These are phyloP conservation scores for Acronicta psi DNA, from an alignment of 2,888 invertebrate species.

Conservation along the genomic window DNA sequence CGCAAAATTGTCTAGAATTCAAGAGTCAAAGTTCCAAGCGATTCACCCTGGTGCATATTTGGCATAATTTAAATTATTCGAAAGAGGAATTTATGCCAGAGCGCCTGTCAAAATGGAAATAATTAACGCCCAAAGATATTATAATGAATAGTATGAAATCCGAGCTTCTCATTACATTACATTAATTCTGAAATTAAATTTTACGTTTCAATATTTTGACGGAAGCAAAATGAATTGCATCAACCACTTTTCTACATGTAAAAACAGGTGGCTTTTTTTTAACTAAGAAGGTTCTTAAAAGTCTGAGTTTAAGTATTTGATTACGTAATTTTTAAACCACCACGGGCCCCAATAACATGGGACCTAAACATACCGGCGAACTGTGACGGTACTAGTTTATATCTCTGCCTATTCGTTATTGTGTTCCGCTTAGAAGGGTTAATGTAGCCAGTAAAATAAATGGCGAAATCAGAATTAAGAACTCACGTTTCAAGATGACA, in stretches of 20 bases:
- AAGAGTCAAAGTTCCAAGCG: background rate
- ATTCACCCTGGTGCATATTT: background rate
- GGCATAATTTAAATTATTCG: conserved; percentile 2
- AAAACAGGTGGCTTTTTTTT: background rate
- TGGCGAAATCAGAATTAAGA: too few species aligned
- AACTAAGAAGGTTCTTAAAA: background rate
- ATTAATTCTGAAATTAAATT: conserved; percentile 28
- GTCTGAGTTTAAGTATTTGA: too few species aligned
- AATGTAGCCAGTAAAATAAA: too few species aligned
- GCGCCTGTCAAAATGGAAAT: conserved; percentile 1
- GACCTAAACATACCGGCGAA: too few species aligned
- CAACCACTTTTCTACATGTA: too few species aligned
- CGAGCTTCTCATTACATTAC: conserved; percentile 11
- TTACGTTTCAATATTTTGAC: conserved; percentile 1
- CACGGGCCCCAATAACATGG: too few species aligned
- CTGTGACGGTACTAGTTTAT: too few species aligned
- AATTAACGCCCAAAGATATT: conserved; percentile 3
- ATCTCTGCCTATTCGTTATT: too few species aligned
- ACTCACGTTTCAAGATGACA: too few species aligned
- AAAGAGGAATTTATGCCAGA: conserved; percentile 1
- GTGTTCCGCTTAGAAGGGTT: too few species aligned
- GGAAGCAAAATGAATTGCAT: background rate
- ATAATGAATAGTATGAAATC: conserved; percentile 2
- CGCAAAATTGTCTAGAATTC: background rate
- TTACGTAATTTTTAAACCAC: too few species aligned